Conservation (phyloP, 2,113 vertebrate species). For the Calypte anna region DNA sequence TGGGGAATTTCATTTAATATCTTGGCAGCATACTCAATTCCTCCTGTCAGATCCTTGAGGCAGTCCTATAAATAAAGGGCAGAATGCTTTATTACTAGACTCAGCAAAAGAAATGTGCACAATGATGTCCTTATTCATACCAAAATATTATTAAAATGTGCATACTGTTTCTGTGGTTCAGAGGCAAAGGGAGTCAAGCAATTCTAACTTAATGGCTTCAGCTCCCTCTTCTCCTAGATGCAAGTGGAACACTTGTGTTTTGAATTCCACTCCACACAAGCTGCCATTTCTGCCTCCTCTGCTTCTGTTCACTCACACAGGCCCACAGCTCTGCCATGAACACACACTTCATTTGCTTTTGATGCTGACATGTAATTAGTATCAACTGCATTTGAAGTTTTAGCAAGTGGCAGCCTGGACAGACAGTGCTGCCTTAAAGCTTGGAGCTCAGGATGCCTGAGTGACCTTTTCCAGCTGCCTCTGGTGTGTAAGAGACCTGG, state of each 20-base stretch:
- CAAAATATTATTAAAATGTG: slow-evolving; percentile 24
- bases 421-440: accelerated
- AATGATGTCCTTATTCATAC: slow-evolving; percentile 51
- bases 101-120: slow-evolving; percentile 64
- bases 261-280: not conserved
- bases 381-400: not conserved
- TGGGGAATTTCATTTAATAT: slow-evolving; percentile 79
- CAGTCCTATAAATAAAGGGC: slow-evolving; percentile 77
- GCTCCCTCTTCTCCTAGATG: not conserved
- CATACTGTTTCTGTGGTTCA: not conserved
- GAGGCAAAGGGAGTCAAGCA: not conserved
- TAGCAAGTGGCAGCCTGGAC: not conserved
- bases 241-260: not conserved
- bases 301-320: not conserved
- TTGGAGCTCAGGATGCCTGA: not conserved
- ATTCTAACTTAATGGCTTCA: not conserved
- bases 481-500: not conserved
- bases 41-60: slow-evolving; percentile 74
- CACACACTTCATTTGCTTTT: not conserved
- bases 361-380: not conserved
- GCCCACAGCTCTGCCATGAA: not conserved
- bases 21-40: slow-evolving; percentile 75
- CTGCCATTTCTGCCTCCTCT: not conserved
- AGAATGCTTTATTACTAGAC: slow-evolving; percentile 66
- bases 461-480: accelerated